Conservation (phyloP, 2,113 vertebrate genomes). For the Leiothrix lutea region DNA sequence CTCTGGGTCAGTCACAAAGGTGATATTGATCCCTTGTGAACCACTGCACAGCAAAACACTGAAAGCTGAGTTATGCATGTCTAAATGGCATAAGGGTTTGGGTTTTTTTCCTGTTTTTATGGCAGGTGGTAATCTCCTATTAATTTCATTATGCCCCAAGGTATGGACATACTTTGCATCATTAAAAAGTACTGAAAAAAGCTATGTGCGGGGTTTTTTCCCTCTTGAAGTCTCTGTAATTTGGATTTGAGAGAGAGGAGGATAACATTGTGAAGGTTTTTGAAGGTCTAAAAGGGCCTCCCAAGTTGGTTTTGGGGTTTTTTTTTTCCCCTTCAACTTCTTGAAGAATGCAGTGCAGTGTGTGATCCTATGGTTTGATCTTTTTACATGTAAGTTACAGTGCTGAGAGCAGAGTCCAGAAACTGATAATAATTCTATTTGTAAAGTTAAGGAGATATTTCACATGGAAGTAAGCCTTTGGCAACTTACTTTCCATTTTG, state of each 20-base stretch:
- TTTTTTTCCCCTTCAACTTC: not conserved
- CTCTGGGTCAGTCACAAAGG: not conserved
- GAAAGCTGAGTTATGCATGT: rapidly evolving
- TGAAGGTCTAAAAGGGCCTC: not conserved
- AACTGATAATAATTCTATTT: not conserved
- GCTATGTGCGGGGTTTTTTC: not conserved
- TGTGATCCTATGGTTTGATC: not conserved
- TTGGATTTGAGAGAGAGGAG: not conserved
- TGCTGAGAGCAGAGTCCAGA: not conserved
- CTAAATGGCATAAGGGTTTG: not conserved
- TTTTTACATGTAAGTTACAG: not conserved
- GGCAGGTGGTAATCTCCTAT: not conserved
- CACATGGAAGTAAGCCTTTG: not conserved
- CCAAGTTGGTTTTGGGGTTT: not conserved
- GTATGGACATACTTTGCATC: not conserved
- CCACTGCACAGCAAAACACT: not conserved
- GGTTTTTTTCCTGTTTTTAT: not conserved
- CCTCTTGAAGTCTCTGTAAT: not conserved
- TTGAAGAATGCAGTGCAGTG: not conserved
- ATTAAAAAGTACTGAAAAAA: not conserved
- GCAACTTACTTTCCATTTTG: not conserved
- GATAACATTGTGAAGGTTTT: not conserved
- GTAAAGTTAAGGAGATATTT: not conserved
- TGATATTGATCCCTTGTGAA: not conserved
- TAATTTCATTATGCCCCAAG: not conserved